These are phyloP conservation scores for Morpho deidamia DNA, from an alignment of 2,888 invertebrate species.

Conservation along the genomic window DNA sequence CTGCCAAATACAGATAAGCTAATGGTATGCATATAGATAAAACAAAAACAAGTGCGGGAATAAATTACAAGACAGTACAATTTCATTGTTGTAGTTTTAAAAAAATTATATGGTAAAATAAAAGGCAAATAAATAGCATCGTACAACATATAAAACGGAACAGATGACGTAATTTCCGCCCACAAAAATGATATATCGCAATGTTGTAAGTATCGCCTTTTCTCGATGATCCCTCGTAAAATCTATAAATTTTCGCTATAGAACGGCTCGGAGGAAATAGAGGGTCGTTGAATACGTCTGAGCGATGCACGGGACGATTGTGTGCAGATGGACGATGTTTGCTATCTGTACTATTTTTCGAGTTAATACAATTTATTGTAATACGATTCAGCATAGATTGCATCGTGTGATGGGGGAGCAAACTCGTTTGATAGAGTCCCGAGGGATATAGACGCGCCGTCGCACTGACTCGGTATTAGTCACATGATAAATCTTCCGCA, in stretches of 20 bases:
- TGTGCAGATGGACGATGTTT: conserved; percentile 77
- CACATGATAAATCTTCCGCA: conserved; percentile 74
- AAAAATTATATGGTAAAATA: conserved; percentile 1
- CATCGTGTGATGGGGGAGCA: conserved; percentile 72
- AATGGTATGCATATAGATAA: conserved; percentile 8
- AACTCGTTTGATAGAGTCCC: conserved; percentile 77
- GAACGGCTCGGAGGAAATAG: conserved; percentile 53
- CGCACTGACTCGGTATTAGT: conserved; percentile 71
- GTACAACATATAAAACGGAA: conserved; percentile 42
- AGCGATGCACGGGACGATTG: conserved; percentile 55
- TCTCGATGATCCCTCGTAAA: conserved; percentile 72
- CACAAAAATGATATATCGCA: conserved; percentile 67
- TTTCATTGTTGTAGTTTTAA: neutral
- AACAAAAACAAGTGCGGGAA: neutral
- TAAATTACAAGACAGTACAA: conserved; percentile 1
- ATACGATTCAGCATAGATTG: conserved; percentile 79
- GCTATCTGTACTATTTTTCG: conserved; percentile 77
- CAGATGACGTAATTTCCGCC: conserved; percentile 66
- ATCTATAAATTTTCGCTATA: conserved; percentile 68
- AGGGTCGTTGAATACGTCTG: conserved; percentile 47
- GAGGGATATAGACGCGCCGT: conserved; percentile 62
- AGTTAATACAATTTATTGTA: conserved; percentile 79
- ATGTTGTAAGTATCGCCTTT: conserved; percentile 64
- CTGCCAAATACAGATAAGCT: conserved; percentile 35
- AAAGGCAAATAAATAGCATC: conserved; percentile 24